These are phyloP conservation scores for Papilio dardanus DNA, from an alignment of 1,140 invertebrate species.

Conservation along the genomic window DNA sequence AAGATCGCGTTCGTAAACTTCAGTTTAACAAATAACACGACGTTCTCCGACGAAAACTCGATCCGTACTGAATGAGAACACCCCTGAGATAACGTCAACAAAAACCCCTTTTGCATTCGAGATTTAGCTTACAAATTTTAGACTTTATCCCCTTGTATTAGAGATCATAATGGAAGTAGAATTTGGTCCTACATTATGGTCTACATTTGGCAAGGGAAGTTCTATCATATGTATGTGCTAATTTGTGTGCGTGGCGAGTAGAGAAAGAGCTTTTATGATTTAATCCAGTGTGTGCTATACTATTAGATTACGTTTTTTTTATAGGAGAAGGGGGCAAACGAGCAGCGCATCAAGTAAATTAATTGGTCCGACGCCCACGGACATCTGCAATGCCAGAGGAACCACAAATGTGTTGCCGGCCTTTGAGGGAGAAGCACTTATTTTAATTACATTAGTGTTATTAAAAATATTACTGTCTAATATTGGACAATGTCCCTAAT, in stretches of 20 bases:
- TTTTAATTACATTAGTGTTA: too few relatives aligned
- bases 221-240: slow-evolving; percentile 63
- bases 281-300: slow-evolving; percentile 33
- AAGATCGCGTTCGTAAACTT: slow-evolving; percentile 47
- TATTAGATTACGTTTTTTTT: slow-evolving; percentile 7
- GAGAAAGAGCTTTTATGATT: slow-evolving; percentile 35
- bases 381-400: too few relatives aligned
- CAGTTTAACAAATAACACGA: slow-evolving; percentile 24
- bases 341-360: too few relatives aligned
- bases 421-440: too few relatives aligned
- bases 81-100: slow-evolving; percentile 45
- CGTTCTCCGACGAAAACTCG: slow-evolving; percentile 36
- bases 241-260: slow-evolving; percentile 59
- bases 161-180: slow-evolving; percentile 10
- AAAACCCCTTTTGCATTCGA: slow-evolving; percentile 42
- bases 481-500: too few relatives aligned
- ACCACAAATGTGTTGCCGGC: too few relatives aligned
- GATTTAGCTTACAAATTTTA: slow-evolving; percentile 28
- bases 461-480: too few relatives aligned
- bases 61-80: slow-evolving; percentile 49
- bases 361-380: too few relatives aligned
- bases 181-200: slow-evolving; percentile 41
- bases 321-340: too few relatives aligned
- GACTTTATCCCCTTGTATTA: slow-evolving; percentile 35
- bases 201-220: slow-evolving; percentile 52